phyloP scores from a whole-genome alignment of 2,797 vertebrate species.

The Lepus oiostolus region DNA sequence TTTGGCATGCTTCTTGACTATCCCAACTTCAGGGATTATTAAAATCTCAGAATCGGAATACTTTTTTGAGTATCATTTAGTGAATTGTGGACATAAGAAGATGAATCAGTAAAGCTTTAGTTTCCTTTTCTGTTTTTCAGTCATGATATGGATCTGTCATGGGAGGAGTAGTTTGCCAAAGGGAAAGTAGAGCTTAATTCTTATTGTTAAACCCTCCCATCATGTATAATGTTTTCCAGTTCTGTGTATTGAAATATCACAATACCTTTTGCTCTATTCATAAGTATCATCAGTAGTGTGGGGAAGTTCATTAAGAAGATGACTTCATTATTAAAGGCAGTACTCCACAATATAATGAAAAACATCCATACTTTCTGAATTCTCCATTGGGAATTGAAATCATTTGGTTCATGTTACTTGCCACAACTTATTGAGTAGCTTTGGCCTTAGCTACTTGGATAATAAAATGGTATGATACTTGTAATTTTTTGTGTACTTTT shows the following conservation, averaged over 20 bases:
- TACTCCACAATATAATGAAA: background rate
- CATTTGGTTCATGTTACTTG: background rate
- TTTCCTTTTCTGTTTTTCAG: slow-evolving; percentile 22
- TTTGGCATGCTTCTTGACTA: background rate
- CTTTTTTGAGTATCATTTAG: background rate
- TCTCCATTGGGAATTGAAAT: slow-evolving; percentile 31
- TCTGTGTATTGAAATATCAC: background rate
- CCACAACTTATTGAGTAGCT: background rate
- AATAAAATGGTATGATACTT: background rate
- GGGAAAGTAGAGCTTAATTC: slow-evolving; percentile 24
- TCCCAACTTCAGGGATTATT: background rate
- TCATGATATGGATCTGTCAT: background rate
- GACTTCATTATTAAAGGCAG: background rate
- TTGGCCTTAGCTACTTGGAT: background rate
- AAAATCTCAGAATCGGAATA: slow-evolving; percentile 5
- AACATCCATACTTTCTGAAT: slow-evolving; percentile 17
- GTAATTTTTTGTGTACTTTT: slow-evolving; percentile 1
- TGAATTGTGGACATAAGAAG: slow-evolving; percentile 23
- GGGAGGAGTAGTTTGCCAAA: background rate
- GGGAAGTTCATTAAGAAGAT: slow-evolving; percentile 5
- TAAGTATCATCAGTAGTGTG: background rate
- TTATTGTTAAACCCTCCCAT: background rate
- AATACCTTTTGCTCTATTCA: background rate
- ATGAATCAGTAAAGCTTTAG: background rate
- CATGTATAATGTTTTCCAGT: background rate